Evolutionary conservation across 53 echinoderm and acorn worm species (phyloP).

Genomic region (Temnopleurus reevesii): DNA sequence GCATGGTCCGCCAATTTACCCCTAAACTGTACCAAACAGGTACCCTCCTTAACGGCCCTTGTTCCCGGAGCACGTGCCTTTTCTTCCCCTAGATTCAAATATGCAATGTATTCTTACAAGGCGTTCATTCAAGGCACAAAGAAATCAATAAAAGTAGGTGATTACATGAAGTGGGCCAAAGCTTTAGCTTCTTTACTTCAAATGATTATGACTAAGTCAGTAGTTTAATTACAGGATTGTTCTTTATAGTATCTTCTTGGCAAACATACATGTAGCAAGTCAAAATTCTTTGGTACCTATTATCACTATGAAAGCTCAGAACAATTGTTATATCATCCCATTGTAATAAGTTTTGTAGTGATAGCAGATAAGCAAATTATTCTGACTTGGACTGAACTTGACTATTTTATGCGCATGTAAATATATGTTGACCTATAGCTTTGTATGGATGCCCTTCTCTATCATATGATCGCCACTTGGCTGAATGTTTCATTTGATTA

Average conservation of each 20-base stretch:
- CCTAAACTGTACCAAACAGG: neutral
- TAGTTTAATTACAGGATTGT: too few relatives aligned
- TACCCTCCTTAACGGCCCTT: constrained; percentile 20
- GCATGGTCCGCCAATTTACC: neutral
- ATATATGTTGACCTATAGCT: too few relatives aligned
- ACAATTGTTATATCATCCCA: too few relatives aligned
- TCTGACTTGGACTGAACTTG: too few relatives aligned
- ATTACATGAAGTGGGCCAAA: neutral
- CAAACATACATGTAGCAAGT: neutral
- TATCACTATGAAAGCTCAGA: too few relatives aligned
- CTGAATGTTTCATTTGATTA: neutral
- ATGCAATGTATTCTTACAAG: constrained; percentile 9
- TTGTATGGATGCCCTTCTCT: too few relatives aligned
- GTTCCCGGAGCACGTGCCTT: constrained; percentile 44
- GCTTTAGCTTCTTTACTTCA: neutral
- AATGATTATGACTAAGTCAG: too few relatives aligned
- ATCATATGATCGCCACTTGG: too few relatives aligned
- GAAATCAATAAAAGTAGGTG: constrained; percentile 33
- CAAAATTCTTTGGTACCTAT: neutral
- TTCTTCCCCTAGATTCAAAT: constrained; percentile 43
- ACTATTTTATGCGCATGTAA: too few relatives aligned
- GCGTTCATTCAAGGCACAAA: constrained; percentile 22
- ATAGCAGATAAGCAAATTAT: too few relatives aligned
- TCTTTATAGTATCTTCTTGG: too few relatives aligned
- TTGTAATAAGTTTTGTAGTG: too few relatives aligned